Base-by-base conservation (phyloP, 2,888 invertebrate genomes). In the Opisthograptis luteolata region DNA sequence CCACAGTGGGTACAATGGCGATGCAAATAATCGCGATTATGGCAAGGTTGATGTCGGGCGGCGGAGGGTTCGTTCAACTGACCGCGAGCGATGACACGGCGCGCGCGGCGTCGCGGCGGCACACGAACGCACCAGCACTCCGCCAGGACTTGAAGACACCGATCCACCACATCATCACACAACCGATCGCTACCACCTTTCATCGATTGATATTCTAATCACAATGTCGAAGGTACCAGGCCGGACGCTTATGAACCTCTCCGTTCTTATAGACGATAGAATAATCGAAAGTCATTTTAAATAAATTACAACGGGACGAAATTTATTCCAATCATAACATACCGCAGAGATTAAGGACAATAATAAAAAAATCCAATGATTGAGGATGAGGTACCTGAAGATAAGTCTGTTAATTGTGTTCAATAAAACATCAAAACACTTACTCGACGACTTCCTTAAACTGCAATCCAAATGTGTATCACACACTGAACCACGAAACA, bases 21-120 rank as follows among this genome's bases (percentile, higher is more conserved):
- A 89, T 89, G 89, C 85, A 88, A 88, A 89, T 89, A 84, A 88
- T 86, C 82, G 82, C 86, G 87, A 89, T 88, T 87, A 89, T 87
- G 87, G 87, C 87, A 87, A 88, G 87, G 88, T 87, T 89, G 88
- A 85, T 85, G 87, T 79, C 89, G 84, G 77, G 69, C 78, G 85
- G 65, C 78, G 64, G 83, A 80, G 84, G 89, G 90, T 88, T 89
- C 90, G 89, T 89, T 90, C 85, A 89, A 89, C 90, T 87, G 87
- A 86, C 87, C 84, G 87, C 87, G 89, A 88, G 61, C 90, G 89
- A 90, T 89, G 90, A 89, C 90, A 88, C 89, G 84, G 77, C 79
- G 81, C 79, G 70, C 70, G 76, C 79, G 80, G 79, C 84, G 82
- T 79, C 86, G 83, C 81, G 82, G 74, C 84, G 82, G 64, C 70